Evolutionary conservation across 1,140 invertebrate genomes (phyloP).

Genomic region (Epicauta chinensis): DNA sequence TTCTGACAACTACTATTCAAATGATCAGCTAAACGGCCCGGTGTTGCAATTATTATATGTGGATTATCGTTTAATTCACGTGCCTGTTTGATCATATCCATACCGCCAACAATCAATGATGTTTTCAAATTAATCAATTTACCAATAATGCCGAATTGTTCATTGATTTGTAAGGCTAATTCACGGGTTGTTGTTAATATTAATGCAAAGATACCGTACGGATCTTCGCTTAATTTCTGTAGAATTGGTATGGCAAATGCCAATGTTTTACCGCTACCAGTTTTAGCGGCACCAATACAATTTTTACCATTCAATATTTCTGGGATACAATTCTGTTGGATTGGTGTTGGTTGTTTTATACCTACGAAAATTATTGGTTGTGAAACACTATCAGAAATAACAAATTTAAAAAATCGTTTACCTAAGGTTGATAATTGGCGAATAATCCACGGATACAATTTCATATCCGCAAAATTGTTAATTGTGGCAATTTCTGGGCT

Average conservation of each 20-base stretch:
- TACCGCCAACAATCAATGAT: conserved; percentile 84
- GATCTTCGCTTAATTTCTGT: conserved; percentile 84
- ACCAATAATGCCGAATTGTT: conserved; percentile 85
- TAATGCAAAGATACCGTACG: conserved; percentile 92
- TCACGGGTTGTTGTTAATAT: conserved; percentile 94
- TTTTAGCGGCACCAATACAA: conserved; percentile 93
- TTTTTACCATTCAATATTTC: conserved; percentile 76
- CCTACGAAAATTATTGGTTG: conserved; percentile 54
- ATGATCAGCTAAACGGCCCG: conserved; percentile 84
- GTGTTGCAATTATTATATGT: conserved; percentile 92
- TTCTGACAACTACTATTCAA: conserved; percentile 71
- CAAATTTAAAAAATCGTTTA: too few relatives aligned
- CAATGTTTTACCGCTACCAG: conserved; percentile 96
- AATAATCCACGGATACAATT: conserved; percentile 2
- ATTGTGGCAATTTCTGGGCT: too few relatives aligned
- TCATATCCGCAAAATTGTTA: neutral
- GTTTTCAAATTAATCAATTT: conserved; percentile 78
- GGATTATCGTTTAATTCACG: conserved; percentile 79
- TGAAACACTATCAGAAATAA: too few relatives aligned
- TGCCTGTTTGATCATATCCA: conserved; percentile 88
- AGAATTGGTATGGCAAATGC: conserved; percentile 95
- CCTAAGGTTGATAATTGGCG: neutral
- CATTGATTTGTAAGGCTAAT: conserved; percentile 85
- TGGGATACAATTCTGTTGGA: conserved; percentile 77
- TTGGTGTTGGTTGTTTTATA: conserved; percentile 74